Conservation (phyloP, 2,797 vertebrate genomes). For the Microctenopoma steveboyesi region DNA sequence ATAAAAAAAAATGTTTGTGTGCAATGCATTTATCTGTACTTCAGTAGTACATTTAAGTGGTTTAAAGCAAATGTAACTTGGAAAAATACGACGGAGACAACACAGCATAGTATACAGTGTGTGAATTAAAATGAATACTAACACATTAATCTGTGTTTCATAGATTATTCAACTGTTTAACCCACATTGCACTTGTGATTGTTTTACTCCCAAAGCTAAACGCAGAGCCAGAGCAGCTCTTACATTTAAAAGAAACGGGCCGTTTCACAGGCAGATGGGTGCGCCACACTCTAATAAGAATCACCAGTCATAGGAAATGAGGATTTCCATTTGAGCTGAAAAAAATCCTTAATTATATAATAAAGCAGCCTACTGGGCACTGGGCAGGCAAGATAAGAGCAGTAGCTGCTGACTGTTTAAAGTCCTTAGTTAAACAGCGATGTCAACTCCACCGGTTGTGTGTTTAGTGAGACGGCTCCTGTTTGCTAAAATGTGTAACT, state of each 20-base stretch:
- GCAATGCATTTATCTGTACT: conserved; percentile 22
- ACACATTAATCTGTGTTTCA: too few relatives aligned
- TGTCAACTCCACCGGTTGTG: conserved; percentile 67
- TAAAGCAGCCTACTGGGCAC: conserved; percentile 73
- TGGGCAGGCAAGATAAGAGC: conserved; percentile 78
- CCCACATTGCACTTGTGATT: conserved; percentile 52
- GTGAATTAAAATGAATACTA: too few relatives aligned
- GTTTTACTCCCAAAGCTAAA: conserved; percentile 72
- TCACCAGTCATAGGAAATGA: conserved; percentile 78
- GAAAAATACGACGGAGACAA: conserved; percentile 9
- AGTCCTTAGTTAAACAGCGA: conserved; percentile 66
- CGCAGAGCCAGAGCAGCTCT: conserved; percentile 56
- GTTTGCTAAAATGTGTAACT: conserved; percentile 49
- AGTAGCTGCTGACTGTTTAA: conserved; percentile 66
- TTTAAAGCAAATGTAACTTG: conserved; percentile 18
- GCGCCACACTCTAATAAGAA: conserved; percentile 72
- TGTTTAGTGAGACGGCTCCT: conserved; percentile 67
- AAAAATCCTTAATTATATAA: conserved; percentile 81
- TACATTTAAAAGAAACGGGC: conserved; percentile 64
- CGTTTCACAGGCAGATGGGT: conserved; percentile 44
- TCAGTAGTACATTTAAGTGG: background rate
- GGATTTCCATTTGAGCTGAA: conserved; percentile 80
- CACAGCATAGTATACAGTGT: background rate
- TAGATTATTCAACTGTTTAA: conserved; percentile 48
- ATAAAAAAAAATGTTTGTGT: conserved; percentile 18